Base-by-base conservation (phyloP, 1,140 invertebrate genomes). In the Lucilia cuprina region DNA sequence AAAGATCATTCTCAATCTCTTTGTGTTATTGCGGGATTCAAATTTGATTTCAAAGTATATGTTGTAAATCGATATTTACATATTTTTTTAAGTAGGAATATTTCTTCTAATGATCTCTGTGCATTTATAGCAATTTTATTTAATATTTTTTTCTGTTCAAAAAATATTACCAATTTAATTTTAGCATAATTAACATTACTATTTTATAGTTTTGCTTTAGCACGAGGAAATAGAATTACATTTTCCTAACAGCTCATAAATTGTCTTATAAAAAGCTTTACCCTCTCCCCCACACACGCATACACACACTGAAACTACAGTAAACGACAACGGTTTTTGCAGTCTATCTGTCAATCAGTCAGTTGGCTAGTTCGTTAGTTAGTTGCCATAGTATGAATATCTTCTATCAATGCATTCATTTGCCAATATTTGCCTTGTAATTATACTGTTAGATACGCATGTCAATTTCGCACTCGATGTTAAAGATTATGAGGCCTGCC, bases 381-480 rank as follows among this genome's bases (percentile, higher is more conserved):
- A 60, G 55, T 70, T 70, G n/a, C n/a, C 21, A 19, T 70, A 25
- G 65, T 9, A 21, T 21, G 21, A n/a, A 70, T 19, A 21, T 4
- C n/a, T 21, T 21, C 5, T 70, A 21, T 70, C 2, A 21, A 70
- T 70, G 14, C 14, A 21, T 70, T 70, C 21, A 70, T 21, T 60
- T 70, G 65, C 65, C 65, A 70, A 70, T 70, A 70, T 70, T 70
- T 70, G 65, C 65, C 65, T 70, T 70, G 65, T 70, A 70, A 70
- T 70, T 70, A 70, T 70, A 70, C 65, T 70, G 65, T 70, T 70
- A 70, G 65, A 70, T 70, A 70, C 65, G 65, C 65, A 70, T 70
- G 65, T 70, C 65, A 70, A 70, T 70, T 70, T 70, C 65, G 65
- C 65, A 70, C 65, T 70, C 65, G 65, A 70, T 70, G 65, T 21